Base-by-base conservation (phyloP, 2,797 vertebrate genomes). In the Pelodytes ibericus region DNA sequence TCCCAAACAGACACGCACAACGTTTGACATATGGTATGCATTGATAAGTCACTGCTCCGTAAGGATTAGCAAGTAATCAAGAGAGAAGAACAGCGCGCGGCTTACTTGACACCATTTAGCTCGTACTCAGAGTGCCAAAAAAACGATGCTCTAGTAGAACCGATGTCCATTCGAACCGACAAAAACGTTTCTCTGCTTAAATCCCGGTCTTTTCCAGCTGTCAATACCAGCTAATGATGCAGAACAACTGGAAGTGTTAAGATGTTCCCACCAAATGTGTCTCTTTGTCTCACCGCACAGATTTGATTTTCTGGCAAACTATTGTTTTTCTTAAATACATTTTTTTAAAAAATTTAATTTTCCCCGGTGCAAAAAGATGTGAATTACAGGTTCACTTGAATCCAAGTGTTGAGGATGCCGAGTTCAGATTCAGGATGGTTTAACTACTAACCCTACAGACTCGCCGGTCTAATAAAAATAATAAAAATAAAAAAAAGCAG, bases 11-110 rank as follows among this genome's bases (percentile, higher is more conserved):
- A n/a, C n/a, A n/a, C n/a, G n/a, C 16, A 15, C 13, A 47, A 18
- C 11, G 2, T 11, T n/a, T 47, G 18, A 59, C 72, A 74, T 74
- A 56, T 72, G 56, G 64, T 39, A 51, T n/a, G 13, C 57, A 44
- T 65, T 33, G 72, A 75, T 75, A 75, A 75, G 26, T 75, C 24
- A 10, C 9, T 25, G 9, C 31, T 39, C 44, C 24, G 18, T 25
- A 33, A 22, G 56, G 73, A 75, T 75, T 68, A 68, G 56, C 25
- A 44, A 27, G 36, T 60, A 59, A 75, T 75, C 53, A 68, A 10
- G 18, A 30, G 36, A 49, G 29, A 44, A 75, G 51, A 58, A 47
- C 31, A 41, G 27, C 30, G 24, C 18, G 20, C 4, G 2, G 18
- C 4, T 69, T 41, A 30, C 27, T 26, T 36, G 20, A 68, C 53